Evolutionary conservation across 2,113 vertebrate species (phyloP), one percentile per base, ranked within the genome.

Genomic region (Scalopus aquaticus): DNA sequence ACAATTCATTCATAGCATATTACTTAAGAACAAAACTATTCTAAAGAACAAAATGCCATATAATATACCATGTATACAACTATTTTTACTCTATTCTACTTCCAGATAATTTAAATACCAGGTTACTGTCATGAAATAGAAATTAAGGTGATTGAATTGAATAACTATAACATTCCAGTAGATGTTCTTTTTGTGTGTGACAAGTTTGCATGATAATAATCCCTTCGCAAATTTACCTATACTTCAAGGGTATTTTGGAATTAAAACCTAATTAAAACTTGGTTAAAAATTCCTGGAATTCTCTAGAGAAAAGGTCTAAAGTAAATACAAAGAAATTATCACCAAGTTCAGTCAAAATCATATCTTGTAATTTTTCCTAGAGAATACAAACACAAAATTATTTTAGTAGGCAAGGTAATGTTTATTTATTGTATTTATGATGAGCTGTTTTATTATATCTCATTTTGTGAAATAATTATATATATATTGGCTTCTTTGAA

Each of bases 211-310:
- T 93, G 44, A 84, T 72, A 90, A 77, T 74, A 94, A 94, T 70
- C 37, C 74, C 28, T 94, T 79, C 51, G 49, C 26, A 91, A 94
- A 83, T 6, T 3, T 28, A 56, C 35, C 67, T 91, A 51, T 30
- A 82, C 79, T 70, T 93, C 91, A 89, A 74, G 58, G 20, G 70
- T 24, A 73, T 88, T 86, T 58, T 44, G 39, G 74, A 60, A 84
- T 87, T 95, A 74, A 79, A 97, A 93, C 93, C 80, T 93, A 91
- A 93, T 74, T 93, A 95, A 85, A 95, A 91, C 24, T 87, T 94
- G 32, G 32, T 89, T 72, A 94, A 95, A 83, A 85, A 91, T 93
- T 74, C 32, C 17, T 91, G 83, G 24, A 67, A 94, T 15, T 87
- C n/a, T 30, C 92, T 60, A 80, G 54, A 76, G 37, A 85, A 90